phyloP scores from a whole-genome alignment of 2,113 vertebrate species.

The Varanus salvator region DNA sequence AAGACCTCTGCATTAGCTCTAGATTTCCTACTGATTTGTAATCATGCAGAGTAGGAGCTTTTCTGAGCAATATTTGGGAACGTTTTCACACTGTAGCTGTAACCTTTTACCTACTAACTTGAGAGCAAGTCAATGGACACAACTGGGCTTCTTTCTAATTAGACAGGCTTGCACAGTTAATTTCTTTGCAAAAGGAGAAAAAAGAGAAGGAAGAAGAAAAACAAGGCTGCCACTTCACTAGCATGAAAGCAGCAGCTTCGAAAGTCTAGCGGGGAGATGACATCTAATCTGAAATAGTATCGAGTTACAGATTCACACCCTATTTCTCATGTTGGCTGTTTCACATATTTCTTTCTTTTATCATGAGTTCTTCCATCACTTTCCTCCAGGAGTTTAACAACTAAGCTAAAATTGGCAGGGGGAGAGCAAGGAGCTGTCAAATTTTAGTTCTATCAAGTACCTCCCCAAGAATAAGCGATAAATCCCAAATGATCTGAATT shows the following conservation, averaged over 20 bases:
- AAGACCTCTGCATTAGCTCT: background rate
- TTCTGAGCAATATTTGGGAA: background rate
- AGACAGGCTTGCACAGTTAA: background rate
- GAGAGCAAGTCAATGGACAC: background rate
- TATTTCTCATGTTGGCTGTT: conserved; percentile 3
- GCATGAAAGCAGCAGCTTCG: background rate
- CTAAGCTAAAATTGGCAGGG: background rate
- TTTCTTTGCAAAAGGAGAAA: background rate
- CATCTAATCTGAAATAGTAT: background rate
- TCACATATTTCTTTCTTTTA: background rate
- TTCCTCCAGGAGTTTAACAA: background rate
- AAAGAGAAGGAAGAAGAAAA: background rate
- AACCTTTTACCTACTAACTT: background rate
- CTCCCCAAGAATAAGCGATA: background rate
- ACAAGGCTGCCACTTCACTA: background rate
- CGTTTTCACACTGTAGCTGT: background rate
- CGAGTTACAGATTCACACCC: background rate
- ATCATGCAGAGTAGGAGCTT: background rate
- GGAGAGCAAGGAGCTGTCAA: background rate
- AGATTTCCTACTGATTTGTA: background rate
- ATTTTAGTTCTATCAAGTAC: background rate
- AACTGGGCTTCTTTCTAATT: too few species aligned
- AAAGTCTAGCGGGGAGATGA: background rate
- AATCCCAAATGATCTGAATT: background rate
- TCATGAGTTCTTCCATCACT: background rate